These are phyloP conservation scores for Macrotis lagotis DNA, from an alignment of 2,113 vertebrate genomes.

Conservation along the genomic window DNA sequence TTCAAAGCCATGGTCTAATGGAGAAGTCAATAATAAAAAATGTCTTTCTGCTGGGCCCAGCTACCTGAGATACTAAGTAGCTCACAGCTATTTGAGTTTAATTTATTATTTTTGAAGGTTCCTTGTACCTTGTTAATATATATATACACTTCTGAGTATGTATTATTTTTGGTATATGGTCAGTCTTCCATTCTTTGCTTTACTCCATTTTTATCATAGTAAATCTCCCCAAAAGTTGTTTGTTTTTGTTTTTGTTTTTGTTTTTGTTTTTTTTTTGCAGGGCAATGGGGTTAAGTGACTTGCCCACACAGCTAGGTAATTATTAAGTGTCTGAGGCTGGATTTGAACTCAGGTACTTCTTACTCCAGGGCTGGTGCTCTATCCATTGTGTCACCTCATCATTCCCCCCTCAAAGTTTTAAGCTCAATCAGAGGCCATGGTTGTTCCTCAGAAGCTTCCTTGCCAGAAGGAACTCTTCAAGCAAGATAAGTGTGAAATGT, in stretches of 20 bases:
- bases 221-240: too few species aligned
- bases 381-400: too few species aligned
- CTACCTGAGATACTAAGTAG: background rate
- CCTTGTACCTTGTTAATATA: background rate
- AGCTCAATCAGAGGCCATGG: background rate
- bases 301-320: too few species aligned
- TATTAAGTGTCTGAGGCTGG: too few species aligned
- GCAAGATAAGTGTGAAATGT: conserved; percentile 73
- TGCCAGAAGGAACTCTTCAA: conserved; percentile 66
- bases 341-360: too few species aligned
- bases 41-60: background rate
- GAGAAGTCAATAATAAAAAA: background rate
- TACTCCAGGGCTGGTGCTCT: too few species aligned
- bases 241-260: too few species aligned
- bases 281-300: too few species aligned
- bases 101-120: background rate
- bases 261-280: too few species aligned
- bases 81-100: background rate
- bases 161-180: background rate
- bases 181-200: background rate
- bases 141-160: fast-evolving
- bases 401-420: too few species aligned
- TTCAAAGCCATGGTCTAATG: background rate
- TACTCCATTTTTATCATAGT: background rate
- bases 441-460: conserved; percentile 40